Base-by-base conservation (phyloP, 2,888 invertebrate genomes). In the Xestobium rufovillosum region DNA sequence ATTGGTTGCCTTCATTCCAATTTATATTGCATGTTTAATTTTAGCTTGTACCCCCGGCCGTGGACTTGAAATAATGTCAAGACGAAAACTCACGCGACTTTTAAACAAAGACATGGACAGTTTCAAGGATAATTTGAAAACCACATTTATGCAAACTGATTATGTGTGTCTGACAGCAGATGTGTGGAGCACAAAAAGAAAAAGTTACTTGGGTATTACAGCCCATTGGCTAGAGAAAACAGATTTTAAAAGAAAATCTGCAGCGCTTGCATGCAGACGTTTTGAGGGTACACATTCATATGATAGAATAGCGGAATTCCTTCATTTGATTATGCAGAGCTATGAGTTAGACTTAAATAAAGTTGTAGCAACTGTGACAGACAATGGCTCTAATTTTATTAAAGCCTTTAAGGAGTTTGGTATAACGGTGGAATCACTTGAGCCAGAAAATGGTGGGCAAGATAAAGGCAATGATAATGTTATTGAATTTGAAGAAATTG, bases 121-220 rank as follows among this genome's bases (percentile, higher is more conserved):
- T n/a, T n/a, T n/a, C n/a, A n/a, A n/a, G n/a, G n/a, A n/a, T n/a
- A n/a, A n/a, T n/a, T n/a, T n/a, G n/a, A n/a, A n/a, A n/a, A n/a
- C n/a, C n/a, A n/a, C n/a, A n/a, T n/a, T n/a, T n/a, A n/a, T n/a
- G n/a, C n/a, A n/a, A n/a, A n/a, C n/a, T n/a, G 34, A 40, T 25
- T 46, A 34, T 43, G 32, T 48, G 23, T 47, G 49, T 34, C 46
- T 38, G 11, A 43, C 44, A 23, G 39, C 41, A 10, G 47, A 47
- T 39, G 45, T 53, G 15, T 52, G 52, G 51, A 48, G 50, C 4
- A 32, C 47, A 2, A 38, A 42, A 31, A 44, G 35, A 37, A 36
- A 44, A 38, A 50, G 49, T 42, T 49, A 44, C 34, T 14, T 53
- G 10, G 49, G 52, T 2, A 40, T 54, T 3, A 52, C 49, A 9